Conservation (phyloP, 2,113 vertebrate species). For the Genyomyrus donnyi region DNA sequence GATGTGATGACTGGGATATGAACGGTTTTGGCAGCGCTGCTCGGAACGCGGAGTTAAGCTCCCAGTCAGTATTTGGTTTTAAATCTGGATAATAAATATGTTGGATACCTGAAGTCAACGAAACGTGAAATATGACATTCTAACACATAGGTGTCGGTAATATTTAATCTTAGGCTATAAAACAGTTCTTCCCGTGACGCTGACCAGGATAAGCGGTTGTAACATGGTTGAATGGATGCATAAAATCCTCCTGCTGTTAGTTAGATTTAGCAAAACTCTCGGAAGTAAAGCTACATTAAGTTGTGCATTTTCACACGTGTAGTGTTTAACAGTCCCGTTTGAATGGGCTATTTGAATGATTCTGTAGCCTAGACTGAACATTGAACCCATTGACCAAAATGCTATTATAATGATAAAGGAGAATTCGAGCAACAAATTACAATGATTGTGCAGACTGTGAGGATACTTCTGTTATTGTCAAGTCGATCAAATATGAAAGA, state of each 20-base stretch:
- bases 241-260: neutral
- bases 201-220: neutral
- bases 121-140: neutral
- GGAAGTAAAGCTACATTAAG: neutral
- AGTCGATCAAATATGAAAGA: neutral
- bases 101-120: slow-evolving; percentile 27
- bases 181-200: neutral
- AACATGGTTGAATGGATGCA: neutral
- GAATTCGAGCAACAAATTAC: neutral
- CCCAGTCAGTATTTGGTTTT: slow-evolving; percentile 43
- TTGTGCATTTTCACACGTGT: neutral
- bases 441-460: neutral
- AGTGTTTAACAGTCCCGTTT: neutral
- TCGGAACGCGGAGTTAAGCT: slow-evolving; percentile 12
- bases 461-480: neutral
- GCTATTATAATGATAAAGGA: neutral
- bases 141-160: neutral
- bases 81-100: slow-evolving; percentile 36
- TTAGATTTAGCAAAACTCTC: neutral
- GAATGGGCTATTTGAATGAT: neutral
- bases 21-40: slow-evolving; percentile 21
- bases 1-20: slow-evolving; percentile 15
- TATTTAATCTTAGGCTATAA: neutral
- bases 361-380: neutral
- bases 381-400: neutral